Base-by-base conservation (phyloP, 2,113 vertebrate genomes). In the Passer montanus region DNA sequence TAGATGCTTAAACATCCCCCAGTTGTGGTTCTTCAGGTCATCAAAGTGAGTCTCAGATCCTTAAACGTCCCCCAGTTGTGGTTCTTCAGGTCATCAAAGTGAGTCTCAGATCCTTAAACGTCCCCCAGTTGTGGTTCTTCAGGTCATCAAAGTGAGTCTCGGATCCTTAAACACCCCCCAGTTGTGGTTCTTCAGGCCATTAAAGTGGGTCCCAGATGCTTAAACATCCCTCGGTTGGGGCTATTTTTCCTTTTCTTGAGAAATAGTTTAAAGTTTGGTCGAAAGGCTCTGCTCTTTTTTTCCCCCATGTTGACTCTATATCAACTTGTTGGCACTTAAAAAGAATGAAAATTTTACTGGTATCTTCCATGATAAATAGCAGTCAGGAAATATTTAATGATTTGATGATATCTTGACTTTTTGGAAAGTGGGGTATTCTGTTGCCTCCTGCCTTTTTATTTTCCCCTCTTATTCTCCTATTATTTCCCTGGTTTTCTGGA, bases 21-120 rank as follows among this genome's bases (percentile, higher is more conserved):
- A 43, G 11, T 1, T 67, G 20, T 16, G 19, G 15, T n/a, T 55
- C 19, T 66, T 99, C 95, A 99, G 99, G 96, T 99, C 99, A 87
- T 49, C 21, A 43, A 10, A 67, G 8, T 49, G 60, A 50, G 39
- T 55, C 30, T 62, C 64, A 79, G 41, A 28, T 55, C 50, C 43
- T 58, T 50, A n/a, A n/a, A n/a, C n/a, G n/a, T n/a, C n/a, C n/a
- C n/a, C n/a, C n/a, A n/a, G n/a, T n/a, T n/a, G n/a, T n/a, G 13
- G 46, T 39, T 59, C 23, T 16, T 79, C 56, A 14, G 14, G n/a
- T 62, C 30, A 16, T 20, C 56, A 63, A 98, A 52, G 3, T 59
- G n/a, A n/a, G n/a, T n/a, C n/a, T n/a, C n/a, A n/a, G n/a, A n/a
- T n/a, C n/a, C n/a, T 59, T 39, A 44, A 87, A 33, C 26, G 24